Percentiles rank a stretch among this genome's conserved stretches.
Conservation (phyloP, 2,113 vertebrate species). For the Python bivittatus region DNA sequence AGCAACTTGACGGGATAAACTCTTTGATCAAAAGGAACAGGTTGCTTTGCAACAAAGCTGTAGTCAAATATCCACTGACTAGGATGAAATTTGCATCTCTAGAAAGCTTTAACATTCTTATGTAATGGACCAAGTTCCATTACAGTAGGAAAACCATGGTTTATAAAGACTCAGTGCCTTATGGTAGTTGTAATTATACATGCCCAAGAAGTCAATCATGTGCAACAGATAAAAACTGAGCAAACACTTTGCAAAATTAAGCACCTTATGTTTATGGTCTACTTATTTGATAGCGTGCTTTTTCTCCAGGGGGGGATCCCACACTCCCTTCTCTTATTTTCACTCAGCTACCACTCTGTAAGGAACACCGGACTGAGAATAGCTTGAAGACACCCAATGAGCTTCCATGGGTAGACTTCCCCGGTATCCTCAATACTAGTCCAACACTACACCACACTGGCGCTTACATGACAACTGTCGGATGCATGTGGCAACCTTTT, state of each 20-base stretch:
- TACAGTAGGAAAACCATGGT: conserved; percentile 62
- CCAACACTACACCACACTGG: no score
- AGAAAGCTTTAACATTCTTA: conserved; percentile 68
- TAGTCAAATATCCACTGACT: conserved; percentile 71
- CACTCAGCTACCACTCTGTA: no score
- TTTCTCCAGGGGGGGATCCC: no score
- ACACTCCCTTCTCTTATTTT: no score
- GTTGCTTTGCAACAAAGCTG: conserved; percentile 86
- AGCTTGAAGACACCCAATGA: no score
- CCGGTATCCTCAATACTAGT: no score
- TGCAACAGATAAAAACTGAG: background rate
- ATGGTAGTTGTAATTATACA: background rate
- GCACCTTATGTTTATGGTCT: no score
- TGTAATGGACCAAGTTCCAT: conserved; percentile 74
- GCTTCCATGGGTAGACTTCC: no score
- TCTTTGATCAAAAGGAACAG: conserved; percentile 80
- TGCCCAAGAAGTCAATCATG: background rate
- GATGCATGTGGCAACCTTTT: background rate
- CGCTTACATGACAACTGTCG: background rate
- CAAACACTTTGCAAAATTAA: background rate
- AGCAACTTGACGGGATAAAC: conserved; percentile 72
- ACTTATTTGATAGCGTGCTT: no score
- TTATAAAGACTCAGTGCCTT: background rate
- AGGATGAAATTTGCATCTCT: conserved; percentile 65
- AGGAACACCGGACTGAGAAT: no score